Evolutionary conservation across 2,113 vertebrate species (phyloP), one percentile per base, ranked within the genome.

Genomic region (Stegastes partitus): DNA sequence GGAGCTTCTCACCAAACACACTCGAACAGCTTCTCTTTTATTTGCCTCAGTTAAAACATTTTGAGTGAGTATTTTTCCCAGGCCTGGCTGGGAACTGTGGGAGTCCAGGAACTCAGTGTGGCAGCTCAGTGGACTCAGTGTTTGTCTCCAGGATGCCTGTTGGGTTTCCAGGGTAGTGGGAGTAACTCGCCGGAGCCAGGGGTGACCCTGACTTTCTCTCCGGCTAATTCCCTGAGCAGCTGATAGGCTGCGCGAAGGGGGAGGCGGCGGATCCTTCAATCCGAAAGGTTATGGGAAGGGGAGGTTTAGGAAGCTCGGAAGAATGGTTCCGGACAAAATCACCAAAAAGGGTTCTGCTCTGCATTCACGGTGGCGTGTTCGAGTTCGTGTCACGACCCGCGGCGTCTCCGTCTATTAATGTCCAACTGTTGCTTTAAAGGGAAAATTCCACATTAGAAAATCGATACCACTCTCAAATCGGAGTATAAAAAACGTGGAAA

Each of bases 91-190:
- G 79, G 74, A 85, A 86, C 79, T 79, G 87, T 88, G 87, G 87
- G 91, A 90, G 79, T 84, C 77, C 68, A 73, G 72, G 80, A 87
- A 68, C 84, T 82, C 19, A 63, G 28, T 77, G 72, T 68, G 77
- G 79, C 58, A 37, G 77, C 86, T 82, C 85, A 77, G 87, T 71
- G 69, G 79, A 34, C 62, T 72, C 81, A 65, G 69, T 89, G 89
- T 91, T 92, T 92, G 92, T 89, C 87, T 91, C 87, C 77, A 57
- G 90, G 87, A 91, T 90, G 91, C 88, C 89, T 90, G 83, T 62
- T 84, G 74, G 87, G 90, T 93, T 89, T 92, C 92, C 90, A 91
- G 81, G 90, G 90, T 71, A 89, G 83, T 92, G 76, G 87, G 89
- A 91, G 89, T 75, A 80, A 76, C 77, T 66, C 26, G 86, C 85